Base-by-base conservation (phyloP, 2,113 vertebrate species). In the Sterrhoptilus dennistouni region DNA sequence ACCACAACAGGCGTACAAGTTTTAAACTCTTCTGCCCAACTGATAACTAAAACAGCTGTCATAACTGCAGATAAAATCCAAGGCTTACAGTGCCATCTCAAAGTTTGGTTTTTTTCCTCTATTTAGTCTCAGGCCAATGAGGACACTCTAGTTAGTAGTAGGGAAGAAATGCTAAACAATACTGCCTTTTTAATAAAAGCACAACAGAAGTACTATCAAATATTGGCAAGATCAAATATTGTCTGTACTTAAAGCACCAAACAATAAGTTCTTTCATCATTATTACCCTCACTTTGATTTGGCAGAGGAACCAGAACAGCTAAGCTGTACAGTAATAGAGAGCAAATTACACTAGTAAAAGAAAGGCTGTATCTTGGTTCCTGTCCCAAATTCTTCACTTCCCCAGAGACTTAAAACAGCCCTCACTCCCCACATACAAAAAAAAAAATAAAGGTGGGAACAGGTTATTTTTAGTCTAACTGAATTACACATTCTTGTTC, bases 401-500 rank as follows among this genome's bases (percentile, higher is more conserved):
- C 56, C 33, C 63, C 15, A 2, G n/a, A 89, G 72, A 78, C 40
- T 88, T 60, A 81, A 74, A 64, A 88, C 85, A 92, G 76, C 44
- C 52, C 56, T 83, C 63, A 61, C 81, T 68, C 86, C 64, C 50
- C 72, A 77, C 86, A 89, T 25, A 59, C 40, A 87, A 38, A 38
- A 59, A 45, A 87, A 54, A 92, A 95, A 59, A 86, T 20, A 63
- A 77, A 84, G 56, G 91, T 84, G 79, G 76, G 56, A 95, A 78
- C 36, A 70, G 68, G 72, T n/a, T 96, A 88, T 94, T 94, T 96
- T 91, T 89, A 95, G 50, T 57, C 68, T 16, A 29, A 72, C 10
- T 72, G 45, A 71, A 90, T 91, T 76, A 94, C 80, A 91, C 69
- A 92, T 96, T 49, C 80, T 81, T 89, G 33, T 60, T 96, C 90